phyloP scores from a whole-genome alignment of 2,797 vertebrate species.

The Bucorvus abyssinicus region DNA sequence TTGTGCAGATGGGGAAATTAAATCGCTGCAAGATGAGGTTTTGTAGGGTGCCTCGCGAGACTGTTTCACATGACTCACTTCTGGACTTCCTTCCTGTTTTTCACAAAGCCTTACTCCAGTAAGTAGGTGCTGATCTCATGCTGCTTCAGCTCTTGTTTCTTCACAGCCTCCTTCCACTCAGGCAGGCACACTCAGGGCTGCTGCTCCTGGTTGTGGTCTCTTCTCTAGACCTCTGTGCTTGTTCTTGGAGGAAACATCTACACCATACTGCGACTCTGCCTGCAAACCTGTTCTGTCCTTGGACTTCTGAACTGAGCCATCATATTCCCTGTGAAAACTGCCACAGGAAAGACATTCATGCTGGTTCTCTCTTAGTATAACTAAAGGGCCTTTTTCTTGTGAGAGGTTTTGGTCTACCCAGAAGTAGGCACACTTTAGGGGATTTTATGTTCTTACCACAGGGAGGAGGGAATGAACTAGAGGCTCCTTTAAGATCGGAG shows the following conservation, averaged over 20 bases:
- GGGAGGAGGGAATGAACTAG: not conserved
- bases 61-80: not conserved
- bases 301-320: not conserved
- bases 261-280: not conserved
- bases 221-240: not conserved
- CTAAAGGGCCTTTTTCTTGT: not conserved
- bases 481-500: not conserved
- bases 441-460: not conserved
- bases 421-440: not conserved
- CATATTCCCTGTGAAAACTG: not conserved
- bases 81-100: slow-evolving; percentile 4
- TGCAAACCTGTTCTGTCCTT: not conserved
- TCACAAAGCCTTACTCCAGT: not conserved
- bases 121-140: not conserved
- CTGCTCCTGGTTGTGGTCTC: not conserved
- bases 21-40: not conserved
- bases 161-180: not conserved
- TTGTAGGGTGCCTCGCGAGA: not conserved
- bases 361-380: not conserved
- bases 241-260: not conserved
- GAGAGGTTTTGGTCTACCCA: not conserved
- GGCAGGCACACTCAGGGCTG: not conserved
- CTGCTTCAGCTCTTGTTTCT: not conserved
- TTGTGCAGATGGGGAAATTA: not conserved
- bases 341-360: not conserved